Conservation (phyloP, 2,113 vertebrate species). For the Ochotona princeps region DNA sequence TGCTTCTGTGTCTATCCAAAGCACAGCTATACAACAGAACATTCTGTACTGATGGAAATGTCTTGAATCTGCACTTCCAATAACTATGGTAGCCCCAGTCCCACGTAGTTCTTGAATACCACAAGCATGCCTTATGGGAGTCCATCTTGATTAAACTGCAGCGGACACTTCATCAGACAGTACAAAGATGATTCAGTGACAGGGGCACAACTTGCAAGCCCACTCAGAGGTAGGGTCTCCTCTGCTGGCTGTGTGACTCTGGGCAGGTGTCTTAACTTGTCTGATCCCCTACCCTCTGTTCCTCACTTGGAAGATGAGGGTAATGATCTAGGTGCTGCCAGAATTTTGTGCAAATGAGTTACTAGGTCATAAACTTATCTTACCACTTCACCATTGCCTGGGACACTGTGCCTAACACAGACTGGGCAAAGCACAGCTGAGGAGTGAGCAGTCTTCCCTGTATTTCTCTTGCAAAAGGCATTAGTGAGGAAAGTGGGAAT, state of each 20-base stretch:
- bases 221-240: neutral
- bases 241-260: neutral
- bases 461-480: neutral
- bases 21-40: neutral
- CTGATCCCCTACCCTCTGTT: neutral
- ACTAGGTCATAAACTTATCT: neutral
- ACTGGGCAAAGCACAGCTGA: no score
- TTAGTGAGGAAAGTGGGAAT: neutral
- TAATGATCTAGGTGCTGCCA: neutral
- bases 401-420: accelerated
- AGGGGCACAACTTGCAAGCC: neutral
- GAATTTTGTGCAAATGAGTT: neutral
- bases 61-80: accelerated
- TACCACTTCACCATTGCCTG: neutral
- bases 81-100: neutral
- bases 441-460: neutral
- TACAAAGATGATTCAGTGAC: neutral
- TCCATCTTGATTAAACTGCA: neutral
- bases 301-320: neutral
- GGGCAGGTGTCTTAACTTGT: constrained; percentile 10
- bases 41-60: neutral
- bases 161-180: accelerated
- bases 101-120: accelerated
- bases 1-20: neutral
- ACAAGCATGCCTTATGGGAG: neutral